Conservation (phyloP, 1,140 invertebrate species). For the Tetramorium parvispinum region DNA sequence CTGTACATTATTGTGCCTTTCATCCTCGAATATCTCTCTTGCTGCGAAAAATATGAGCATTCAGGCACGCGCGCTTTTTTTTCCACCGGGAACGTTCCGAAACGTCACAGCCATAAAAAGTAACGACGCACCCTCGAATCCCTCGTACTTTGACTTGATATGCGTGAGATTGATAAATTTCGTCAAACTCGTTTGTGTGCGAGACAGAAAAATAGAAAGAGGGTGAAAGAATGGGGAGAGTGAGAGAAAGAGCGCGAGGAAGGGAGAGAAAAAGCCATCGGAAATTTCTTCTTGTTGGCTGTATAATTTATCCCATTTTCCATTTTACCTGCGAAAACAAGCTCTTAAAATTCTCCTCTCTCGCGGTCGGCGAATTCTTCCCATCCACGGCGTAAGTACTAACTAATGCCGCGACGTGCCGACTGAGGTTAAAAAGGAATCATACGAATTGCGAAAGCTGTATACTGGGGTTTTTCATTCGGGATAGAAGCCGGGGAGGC, state of each 20-base stretch:
- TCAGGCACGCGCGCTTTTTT: background rate
- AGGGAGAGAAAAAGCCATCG: background rate
- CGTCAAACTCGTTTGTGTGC: background rate
- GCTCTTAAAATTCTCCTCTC: constrained; percentile 38
- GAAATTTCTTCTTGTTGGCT: constrained; percentile 8
- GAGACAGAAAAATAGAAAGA: background rate
- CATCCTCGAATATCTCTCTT: background rate
- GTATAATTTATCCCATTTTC: constrained; percentile 55
- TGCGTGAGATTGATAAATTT: constrained; percentile 43
- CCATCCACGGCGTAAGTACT: background rate
- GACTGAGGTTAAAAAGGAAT: background rate
- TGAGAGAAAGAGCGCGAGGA: background rate
- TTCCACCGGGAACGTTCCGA: background rate
- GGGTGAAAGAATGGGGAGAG: background rate
- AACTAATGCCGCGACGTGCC: constrained; percentile 58
- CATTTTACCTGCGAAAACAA: constrained; percentile 15
- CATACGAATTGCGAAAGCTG: constrained; percentile 1
- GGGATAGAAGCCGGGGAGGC: background rate
- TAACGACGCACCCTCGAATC: constrained; percentile 1
- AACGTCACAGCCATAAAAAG: constrained; percentile 9
- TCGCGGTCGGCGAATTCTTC: background rate
- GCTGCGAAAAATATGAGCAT: background rate
- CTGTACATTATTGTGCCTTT: constrained; percentile 20
- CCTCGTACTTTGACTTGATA: constrained; percentile 2
- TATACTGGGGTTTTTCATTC: background rate